These are phyloP conservation scores for Sylvicola fuscatus DNA, from an alignment of 2,888 invertebrate species.

Conservation along the genomic window DNA sequence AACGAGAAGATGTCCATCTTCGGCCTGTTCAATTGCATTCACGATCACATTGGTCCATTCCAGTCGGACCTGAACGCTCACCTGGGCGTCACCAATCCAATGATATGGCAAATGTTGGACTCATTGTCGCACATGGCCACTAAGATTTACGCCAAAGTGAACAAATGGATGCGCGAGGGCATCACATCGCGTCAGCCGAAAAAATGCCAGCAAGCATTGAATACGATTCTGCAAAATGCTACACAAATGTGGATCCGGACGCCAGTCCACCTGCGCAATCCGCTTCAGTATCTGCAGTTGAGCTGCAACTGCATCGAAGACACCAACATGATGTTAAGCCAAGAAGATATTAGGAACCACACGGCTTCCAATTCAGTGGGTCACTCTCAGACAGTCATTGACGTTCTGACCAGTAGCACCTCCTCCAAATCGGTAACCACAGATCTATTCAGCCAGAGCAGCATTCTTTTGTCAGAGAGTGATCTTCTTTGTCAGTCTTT, in stretches of 20 bases:
- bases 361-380: conserved; percentile 3
- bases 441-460: not conserved
- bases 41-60: conserved; percentile 13
- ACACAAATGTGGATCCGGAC: conserved; percentile 14
- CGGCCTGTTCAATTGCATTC: conserved; percentile 11
- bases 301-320: conserved; percentile 14
- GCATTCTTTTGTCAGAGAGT: not conserved
- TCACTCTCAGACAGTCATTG: conserved; percentile 5
- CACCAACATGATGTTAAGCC: conserved; percentile 9
- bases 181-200: conserved; percentile 5
- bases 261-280: conserved; percentile 13
- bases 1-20: conserved; percentile 16
- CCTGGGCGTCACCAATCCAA: conserved; percentile 9
- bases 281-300: conserved; percentile 12
- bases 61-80: conserved; percentile 11
- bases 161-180: conserved; percentile 5
- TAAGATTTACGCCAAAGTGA: conserved; percentile 10
- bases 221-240: conserved; percentile 12
- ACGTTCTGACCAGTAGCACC: not conserved
- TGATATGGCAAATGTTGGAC: conserved; percentile 9
- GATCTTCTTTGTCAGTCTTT: not conserved
- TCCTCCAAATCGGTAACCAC: not conserved
- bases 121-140: conserved; percentile 9
- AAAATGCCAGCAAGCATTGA: conserved; percentile 10
- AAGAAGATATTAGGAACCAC: conserved; percentile 2